phyloP scores from a whole-genome alignment of 2,888 invertebrate genomes.

The Suillia variegata region DNA sequence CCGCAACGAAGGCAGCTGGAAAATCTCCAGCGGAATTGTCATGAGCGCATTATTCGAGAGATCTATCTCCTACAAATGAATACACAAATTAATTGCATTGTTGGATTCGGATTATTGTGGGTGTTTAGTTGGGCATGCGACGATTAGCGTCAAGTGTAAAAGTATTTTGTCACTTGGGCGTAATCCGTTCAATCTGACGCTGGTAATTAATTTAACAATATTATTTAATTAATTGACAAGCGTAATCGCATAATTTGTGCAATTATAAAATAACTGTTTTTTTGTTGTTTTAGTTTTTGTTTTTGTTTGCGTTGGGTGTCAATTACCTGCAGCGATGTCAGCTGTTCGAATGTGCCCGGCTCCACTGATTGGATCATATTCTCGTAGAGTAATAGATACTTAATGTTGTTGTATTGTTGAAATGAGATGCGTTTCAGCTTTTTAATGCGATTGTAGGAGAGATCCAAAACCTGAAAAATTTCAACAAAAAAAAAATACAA shows the following conservation, averaged over 20 bases:
- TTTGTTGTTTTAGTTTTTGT: background rate
- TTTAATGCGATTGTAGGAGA: slow-evolving; percentile 59
- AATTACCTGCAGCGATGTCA: slow-evolving; percentile 57
- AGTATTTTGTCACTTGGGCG: background rate
- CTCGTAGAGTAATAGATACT: slow-evolving; percentile 58
- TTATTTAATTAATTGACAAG: slow-evolving; percentile 4
- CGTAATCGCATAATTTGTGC: slow-evolving; percentile 3
- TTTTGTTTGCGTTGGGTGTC: background rate
- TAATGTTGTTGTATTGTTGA: slow-evolving; percentile 50
- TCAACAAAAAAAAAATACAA: slow-evolving; percentile 8
- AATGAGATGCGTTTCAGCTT: slow-evolving; percentile 57
- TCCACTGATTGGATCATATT: slow-evolving; percentile 61
- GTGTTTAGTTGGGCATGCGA: no score
- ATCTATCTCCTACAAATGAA: slow-evolving; percentile 56
- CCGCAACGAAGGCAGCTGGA: slow-evolving; percentile 67
- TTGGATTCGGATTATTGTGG: background rate
- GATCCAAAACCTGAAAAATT: slow-evolving; percentile 54
- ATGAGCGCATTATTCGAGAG: slow-evolving; percentile 58
- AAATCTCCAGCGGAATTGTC: slow-evolving; percentile 57
- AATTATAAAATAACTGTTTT: slow-evolving; percentile 8
- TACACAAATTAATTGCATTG: background rate
- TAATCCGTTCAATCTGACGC: background rate
- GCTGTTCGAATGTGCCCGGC: slow-evolving; percentile 54
- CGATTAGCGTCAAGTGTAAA: background rate
- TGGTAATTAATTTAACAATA: slow-evolving; percentile 19